Base-by-base conservation (phyloP, 1,140 invertebrate species). In the Papilio xuthus region DNA sequence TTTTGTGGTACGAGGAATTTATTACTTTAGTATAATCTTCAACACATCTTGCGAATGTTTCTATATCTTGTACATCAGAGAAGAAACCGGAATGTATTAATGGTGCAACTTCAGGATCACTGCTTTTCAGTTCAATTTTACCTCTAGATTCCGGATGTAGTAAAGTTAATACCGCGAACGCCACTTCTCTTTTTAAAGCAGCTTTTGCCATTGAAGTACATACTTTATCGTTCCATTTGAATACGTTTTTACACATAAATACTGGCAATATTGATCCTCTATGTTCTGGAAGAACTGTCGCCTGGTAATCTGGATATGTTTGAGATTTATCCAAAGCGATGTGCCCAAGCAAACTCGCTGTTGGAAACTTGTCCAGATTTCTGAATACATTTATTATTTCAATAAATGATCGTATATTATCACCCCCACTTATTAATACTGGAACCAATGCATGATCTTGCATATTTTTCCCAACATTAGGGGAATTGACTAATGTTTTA, bases 31-130 rank as follows among this genome's bases (percentile, higher is more conserved):
- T 84, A 0, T 94, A 94, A 15, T 94, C 96, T 88, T 97, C 97
- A 0, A 97, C 96, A 0, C 96, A 97, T 90, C 97, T 96, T 1
- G 98, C 95, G 12, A 98, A 91, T 0, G 95, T 96, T 8, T 96
- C 95, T 84, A 98, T 94, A 84, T 98, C 98, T 6, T 95, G 93
- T 0, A 96, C 95, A 76, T 98, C 96, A 1, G 95, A 94, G 79
- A 98, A 96, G 84, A 98, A 99, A 83, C 97, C 98, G 0, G 98
- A 97, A 87, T 97, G 96, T 73, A 99, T 97, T 4, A 97, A 92
- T 0, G 99, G 98, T 85, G 97, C 96, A 78, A 97, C 96, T 78
- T 96, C 96, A 0, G 98, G 98, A 91, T 98, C 96, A 13, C 95
- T 95, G 75, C 96, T 97, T 12, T 96, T 93, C 2, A 99, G 87